Evolutionary conservation across 2,797 vertebrate species (phyloP).

Genomic region (Lindbergichthys nudifrons): DNA sequence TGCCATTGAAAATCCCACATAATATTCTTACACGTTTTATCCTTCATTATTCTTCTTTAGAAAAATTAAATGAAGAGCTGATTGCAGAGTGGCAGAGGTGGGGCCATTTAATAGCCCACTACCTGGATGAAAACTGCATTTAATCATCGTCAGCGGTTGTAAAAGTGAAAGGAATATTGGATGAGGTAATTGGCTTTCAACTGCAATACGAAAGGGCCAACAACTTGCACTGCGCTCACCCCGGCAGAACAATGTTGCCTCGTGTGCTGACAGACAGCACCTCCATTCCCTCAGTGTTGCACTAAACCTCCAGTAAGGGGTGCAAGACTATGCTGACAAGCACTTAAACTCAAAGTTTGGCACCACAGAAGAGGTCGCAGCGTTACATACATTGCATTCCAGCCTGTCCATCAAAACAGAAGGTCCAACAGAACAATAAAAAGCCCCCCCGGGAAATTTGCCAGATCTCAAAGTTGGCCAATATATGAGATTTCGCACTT

Average conservation of each 20-base stretch:
- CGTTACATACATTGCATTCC: conserved; percentile 37
- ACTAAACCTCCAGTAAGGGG: conserved; percentile 18
- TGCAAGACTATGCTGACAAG: neutral
- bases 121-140: conserved; percentile 59
- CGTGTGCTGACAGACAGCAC: conserved; percentile 20
- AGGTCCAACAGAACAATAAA: conserved; percentile 69
- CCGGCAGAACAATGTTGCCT: conserved; percentile 26
- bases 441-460: conserved; percentile 62
- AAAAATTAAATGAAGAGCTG: conserved; percentile 50
- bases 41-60: conserved; percentile 45
- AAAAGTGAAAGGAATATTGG: conserved; percentile 53
- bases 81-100: conserved; percentile 51
- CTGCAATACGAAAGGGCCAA: conserved; percentile 34
- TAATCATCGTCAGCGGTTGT: conserved; percentile 49
- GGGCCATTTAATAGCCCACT: conserved; percentile 48
- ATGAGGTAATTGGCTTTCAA: conserved; percentile 65
- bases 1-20: conserved; percentile 31
- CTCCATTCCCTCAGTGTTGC: conserved; percentile 5
- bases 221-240: conserved; percentile 27
- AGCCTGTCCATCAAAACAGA: conserved; percentile 63
- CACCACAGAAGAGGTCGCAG: conserved; percentile 10
- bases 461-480: conserved; percentile 71
- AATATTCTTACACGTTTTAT: conserved; percentile 34
- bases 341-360: conserved; percentile 20
- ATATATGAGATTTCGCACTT: conserved; percentile 62